Evolutionary conservation across 1,140 invertebrate species (phyloP).

Genomic region (Dolichoris vasculosae): DNA sequence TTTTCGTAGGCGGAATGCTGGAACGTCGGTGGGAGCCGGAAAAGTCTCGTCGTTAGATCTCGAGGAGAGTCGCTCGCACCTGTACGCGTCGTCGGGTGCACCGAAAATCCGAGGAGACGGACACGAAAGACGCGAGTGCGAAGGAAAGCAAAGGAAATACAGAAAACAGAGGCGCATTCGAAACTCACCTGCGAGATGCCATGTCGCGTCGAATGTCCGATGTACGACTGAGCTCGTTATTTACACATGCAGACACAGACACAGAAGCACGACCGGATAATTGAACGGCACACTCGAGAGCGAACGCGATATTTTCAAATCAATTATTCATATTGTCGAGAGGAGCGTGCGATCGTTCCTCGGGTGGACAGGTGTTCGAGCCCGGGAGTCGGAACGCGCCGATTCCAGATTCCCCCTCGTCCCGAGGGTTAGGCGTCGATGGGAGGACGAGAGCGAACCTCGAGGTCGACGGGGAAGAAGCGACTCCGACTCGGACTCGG

Average conservation of each 20-base stretch:
- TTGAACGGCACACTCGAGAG: conserved; percentile 53
- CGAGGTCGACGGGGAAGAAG: too few species aligned
- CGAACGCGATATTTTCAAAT: conserved; percentile 51
- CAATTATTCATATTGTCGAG: conserved; percentile 63
- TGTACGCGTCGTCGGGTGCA: neutral
- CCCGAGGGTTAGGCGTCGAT: too few species aligned
- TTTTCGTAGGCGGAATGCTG: neutral
- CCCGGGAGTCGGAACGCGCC: too few species aligned
- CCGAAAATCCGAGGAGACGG: too few species aligned
- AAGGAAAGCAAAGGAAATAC: neutral
- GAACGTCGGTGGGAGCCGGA: neutral
- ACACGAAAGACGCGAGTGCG: neutral
- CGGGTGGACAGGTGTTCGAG: neutral
- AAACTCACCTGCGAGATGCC: conserved; percentile 73
- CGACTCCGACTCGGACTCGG: too few species aligned
- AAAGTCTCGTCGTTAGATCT: conserved; percentile 39
- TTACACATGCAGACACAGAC: too few species aligned
- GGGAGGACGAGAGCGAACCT: too few species aligned
- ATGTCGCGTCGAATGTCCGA: conserved; percentile 62
- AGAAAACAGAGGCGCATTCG: too few species aligned
- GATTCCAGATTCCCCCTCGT: too few species aligned
- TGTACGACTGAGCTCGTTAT: neutral
- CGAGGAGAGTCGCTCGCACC: neutral
- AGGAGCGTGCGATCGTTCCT: neutral
- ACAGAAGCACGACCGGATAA: too few species aligned